A percentile compares a stretch with the other conserved stretches of the same genome.
Evolutionary conservation across 1,140 invertebrate species (phyloP).

Genomic region (Dryas iulia): DNA sequence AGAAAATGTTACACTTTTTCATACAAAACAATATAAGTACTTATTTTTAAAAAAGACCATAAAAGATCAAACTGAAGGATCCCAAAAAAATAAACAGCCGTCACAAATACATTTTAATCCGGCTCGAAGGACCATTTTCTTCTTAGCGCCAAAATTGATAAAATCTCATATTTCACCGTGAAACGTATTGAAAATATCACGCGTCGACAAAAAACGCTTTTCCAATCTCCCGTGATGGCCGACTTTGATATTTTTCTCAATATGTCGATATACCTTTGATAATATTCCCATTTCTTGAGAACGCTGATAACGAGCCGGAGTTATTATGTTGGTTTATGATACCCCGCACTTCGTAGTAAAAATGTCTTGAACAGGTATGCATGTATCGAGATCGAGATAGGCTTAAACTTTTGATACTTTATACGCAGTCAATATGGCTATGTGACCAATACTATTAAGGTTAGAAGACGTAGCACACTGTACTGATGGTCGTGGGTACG

Average conservation of each 20-base stretch:
- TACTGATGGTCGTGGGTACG: too few species aligned
- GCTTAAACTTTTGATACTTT: too few species aligned
- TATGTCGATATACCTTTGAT: conserved; percentile 16
- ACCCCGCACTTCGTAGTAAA: background rate
- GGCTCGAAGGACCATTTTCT: background rate
- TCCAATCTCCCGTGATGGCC: conserved; percentile 15
- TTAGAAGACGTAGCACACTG: too few species aligned
- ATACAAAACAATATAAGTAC: too few species aligned
- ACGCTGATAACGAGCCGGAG: conserved; percentile 11
- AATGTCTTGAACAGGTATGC: conserved; percentile 2
- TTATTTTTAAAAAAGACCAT: too few species aligned
- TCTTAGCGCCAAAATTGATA: conserved; percentile 8
- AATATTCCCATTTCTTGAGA: conserved; percentile 9
- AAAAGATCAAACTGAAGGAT: background rate
- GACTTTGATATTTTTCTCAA: conserved; percentile 18
- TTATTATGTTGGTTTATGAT: conserved; percentile 21
- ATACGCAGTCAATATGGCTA: too few species aligned
- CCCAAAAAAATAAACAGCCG: background rate
- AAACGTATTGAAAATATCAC: conserved; percentile 10
- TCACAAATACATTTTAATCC: background rate
- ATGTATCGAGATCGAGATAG: too few species aligned
- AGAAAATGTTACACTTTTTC: too few species aligned
- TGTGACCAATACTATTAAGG: too few species aligned
- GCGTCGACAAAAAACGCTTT: conserved; percentile 11
- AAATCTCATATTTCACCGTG: conserved; percentile 13